Conservation (phyloP, 2,888 invertebrate genomes). For the Lottia scabra region DNA sequence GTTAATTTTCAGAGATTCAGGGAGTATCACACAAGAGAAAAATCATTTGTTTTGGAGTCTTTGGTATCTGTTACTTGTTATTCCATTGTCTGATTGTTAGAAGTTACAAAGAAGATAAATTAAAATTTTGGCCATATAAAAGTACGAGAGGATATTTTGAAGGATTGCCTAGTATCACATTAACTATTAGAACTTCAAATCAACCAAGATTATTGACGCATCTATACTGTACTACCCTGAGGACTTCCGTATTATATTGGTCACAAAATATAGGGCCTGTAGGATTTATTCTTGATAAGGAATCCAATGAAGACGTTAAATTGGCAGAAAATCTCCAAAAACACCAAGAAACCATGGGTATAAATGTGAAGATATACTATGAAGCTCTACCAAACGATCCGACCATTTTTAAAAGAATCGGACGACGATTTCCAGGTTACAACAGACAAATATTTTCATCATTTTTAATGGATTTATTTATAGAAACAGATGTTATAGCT, state of each 20-base stretch:
- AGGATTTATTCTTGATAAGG: background rate
- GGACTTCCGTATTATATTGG: background rate
- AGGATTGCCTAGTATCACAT: background rate
- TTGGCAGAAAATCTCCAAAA: background rate
- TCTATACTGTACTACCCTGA: background rate
- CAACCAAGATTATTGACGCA: background rate
- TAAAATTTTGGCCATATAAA: too few relatives aligned
- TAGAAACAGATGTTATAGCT: background rate
- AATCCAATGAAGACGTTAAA: background rate
- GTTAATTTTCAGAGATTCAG: too few relatives aligned
- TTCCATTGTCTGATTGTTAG: too few relatives aligned
- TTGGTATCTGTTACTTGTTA: too few relatives aligned
- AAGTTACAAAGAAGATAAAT: too few relatives aligned
- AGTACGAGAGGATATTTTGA: background rate
- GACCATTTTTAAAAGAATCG: background rate
- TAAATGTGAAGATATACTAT: background rate
- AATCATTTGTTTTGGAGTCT: too few relatives aligned
- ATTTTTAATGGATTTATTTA: background rate
- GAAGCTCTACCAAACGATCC: background rate
- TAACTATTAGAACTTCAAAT: background rate
- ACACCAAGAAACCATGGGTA: background rate
- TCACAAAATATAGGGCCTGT: background rate
- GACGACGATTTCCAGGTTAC: background rate
- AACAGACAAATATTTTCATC: background rate
- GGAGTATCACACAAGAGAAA: too few relatives aligned